A percentile compares a stretch with the other conserved stretches of the same genome.
Conservation (phyloP, 1,140 invertebrate genomes). For the Copidosoma floridanum region DNA sequence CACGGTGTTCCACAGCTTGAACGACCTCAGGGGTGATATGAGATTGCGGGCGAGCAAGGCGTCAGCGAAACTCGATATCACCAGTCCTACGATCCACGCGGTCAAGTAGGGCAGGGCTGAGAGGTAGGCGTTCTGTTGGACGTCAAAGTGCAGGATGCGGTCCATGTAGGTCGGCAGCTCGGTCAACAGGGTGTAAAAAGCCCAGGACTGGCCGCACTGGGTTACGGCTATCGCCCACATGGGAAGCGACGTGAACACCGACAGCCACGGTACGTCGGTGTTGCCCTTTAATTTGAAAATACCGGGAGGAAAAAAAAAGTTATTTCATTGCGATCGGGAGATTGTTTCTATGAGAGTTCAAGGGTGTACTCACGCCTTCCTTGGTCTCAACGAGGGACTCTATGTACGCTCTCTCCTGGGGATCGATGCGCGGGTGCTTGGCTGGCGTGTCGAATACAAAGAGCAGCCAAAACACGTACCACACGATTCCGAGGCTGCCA, state of each 20-base stretch:
- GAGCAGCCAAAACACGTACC: constrained; percentile 76
- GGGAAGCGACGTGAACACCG: constrained; percentile 77
- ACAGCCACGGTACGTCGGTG: constrained; percentile 67
- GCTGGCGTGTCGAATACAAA: constrained; percentile 75
- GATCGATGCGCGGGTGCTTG: constrained; percentile 75
- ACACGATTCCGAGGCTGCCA: constrained; percentile 70
- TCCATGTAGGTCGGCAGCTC: constrained; percentile 93
- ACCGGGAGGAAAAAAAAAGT: no score
- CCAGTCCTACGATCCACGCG: constrained; percentile 68
- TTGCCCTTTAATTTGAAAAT: constrained; percentile 37
- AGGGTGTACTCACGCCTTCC: constrained; percentile 35
- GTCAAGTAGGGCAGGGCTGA: constrained; percentile 52
- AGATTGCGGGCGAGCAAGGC: constrained; percentile 64
- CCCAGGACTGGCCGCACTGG: constrained; percentile 91
- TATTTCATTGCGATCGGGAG: no score
- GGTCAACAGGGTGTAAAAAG: constrained; percentile 91
- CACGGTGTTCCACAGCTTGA: constrained; percentile 76
- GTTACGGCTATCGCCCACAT: constrained; percentile 85
- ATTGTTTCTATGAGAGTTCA: no score
- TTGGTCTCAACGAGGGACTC: constrained; percentile 56
- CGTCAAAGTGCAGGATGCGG: constrained; percentile 84
- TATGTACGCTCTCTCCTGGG: constrained; percentile 67
- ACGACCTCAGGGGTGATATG: constrained; percentile 66
- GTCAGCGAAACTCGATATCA: constrained; percentile 70
- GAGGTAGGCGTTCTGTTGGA: constrained; percentile 60